Conservation (phyloP, 2,888 invertebrate genomes). For the Xestia sexstrigata region DNA sequence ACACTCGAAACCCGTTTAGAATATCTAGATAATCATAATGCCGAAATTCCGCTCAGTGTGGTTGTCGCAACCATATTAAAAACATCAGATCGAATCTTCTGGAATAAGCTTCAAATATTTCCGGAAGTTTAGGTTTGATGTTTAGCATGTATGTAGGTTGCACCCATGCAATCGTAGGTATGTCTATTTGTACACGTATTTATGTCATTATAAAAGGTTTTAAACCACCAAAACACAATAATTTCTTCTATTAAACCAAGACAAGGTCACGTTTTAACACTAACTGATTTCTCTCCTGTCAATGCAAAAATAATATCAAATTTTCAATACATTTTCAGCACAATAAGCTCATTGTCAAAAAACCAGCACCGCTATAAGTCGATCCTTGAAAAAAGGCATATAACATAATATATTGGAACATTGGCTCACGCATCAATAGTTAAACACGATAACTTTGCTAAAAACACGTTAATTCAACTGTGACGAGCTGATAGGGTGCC, state of each 20-base stretch:
- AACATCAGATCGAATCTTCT: no score
- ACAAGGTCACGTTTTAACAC: slow-evolving; percentile 19
- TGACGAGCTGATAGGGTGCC: slow-evolving; percentile 80
- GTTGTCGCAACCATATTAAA: no score
- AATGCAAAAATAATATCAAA: slow-evolving; percentile 15
- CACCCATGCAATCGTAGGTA: not conserved
- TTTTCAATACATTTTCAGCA: slow-evolving; percentile 10
- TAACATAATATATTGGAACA: slow-evolving; percentile 60
- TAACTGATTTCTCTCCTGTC: not conserved
- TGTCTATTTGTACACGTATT: not conserved
- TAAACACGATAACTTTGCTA: slow-evolving; percentile 69
- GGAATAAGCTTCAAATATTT: no score
- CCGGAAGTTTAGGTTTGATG: not conserved
- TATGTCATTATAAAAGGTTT: not conserved
- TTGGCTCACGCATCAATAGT: slow-evolving; percentile 67
- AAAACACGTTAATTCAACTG: slow-evolving; percentile 81
- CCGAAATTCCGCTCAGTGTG: no score
- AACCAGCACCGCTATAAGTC: not conserved
- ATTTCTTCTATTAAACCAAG: not conserved
- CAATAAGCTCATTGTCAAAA: slow-evolving; percentile 19
- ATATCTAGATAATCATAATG: no score
- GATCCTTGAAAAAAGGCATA: slow-evolving; percentile 32
- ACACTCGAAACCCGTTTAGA: no score
- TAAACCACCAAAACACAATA: not conserved
- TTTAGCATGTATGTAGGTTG: not conserved